These are phyloP conservation scores for Stenodema calcarata DNA, from an alignment of 2,888 invertebrate species.

Conservation along the genomic window DNA sequence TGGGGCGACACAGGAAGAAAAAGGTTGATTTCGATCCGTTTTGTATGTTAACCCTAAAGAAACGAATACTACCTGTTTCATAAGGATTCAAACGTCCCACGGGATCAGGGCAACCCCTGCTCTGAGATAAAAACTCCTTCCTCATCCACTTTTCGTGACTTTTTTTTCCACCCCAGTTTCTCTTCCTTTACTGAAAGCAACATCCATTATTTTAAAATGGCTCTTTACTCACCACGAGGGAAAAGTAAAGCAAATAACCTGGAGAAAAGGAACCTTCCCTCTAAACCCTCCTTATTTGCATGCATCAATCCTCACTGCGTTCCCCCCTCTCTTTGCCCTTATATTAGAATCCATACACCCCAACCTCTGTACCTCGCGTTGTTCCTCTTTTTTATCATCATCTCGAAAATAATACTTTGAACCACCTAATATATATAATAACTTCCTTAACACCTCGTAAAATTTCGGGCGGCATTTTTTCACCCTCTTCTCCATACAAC, in stretches of 20 bases:
- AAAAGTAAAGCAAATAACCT: slow-evolving; percentile 50
- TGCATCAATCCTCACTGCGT: slow-evolving; percentile 45
- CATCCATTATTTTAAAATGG: slow-evolving; percentile 50
- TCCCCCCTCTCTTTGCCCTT: not conserved
- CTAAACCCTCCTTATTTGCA: slow-evolving; percentile 45
- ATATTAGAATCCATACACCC: slow-evolving; percentile 40
- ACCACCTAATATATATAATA: slow-evolving; percentile 38
- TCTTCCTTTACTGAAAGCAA: slow-evolving; percentile 10
- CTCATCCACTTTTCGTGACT: not conserved
- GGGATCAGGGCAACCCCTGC: slow-evolving; percentile 7
- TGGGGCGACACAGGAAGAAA: not conserved
- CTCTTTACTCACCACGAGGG: slow-evolving; percentile 49
- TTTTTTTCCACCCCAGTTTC: not conserved
- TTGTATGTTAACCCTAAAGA: slow-evolving; percentile 8
- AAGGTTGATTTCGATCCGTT: not conserved
- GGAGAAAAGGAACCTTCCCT: slow-evolving; percentile 15
- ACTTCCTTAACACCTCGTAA: slow-evolving; percentile 44
- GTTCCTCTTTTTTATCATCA: slow-evolving; percentile 33
- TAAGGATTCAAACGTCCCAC: slow-evolving; percentile 46
- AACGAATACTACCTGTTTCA: slow-evolving; percentile 46
- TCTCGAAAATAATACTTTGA: slow-evolving; percentile 26
- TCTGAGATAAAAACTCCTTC: not conserved
- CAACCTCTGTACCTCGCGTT: not conserved
- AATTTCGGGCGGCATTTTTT: not conserved
- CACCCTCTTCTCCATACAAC: not conserved